These are phyloP conservation scores for Asarcornis scutulata DNA, from an alignment of 2,113 vertebrate genomes.

Conservation along the genomic window DNA sequence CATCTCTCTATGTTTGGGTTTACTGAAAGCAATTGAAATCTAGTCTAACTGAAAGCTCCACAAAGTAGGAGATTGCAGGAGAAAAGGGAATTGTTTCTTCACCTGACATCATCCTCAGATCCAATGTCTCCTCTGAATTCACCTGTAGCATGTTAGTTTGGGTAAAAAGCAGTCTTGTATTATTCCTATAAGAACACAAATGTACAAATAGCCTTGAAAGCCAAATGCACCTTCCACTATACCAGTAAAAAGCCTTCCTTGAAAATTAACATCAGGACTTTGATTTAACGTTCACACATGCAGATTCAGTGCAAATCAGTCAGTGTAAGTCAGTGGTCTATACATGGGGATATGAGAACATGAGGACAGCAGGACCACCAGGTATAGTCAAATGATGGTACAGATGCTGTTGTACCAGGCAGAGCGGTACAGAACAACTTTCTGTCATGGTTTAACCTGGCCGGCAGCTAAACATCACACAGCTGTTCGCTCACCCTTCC, in stretches of 20 bases:
- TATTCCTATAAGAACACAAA: background rate
- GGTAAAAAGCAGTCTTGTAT: background rate
- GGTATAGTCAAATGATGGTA: background rate
- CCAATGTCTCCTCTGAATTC: background rate
- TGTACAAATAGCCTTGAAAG: background rate
- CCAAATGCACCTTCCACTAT: background rate
- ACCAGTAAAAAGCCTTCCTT: background rate
- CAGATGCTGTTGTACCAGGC: background rate
- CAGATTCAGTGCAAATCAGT: background rate
- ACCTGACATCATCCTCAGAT: background rate
- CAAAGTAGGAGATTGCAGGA: background rate
- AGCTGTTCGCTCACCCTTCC: too few species aligned
- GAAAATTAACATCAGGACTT: background rate
- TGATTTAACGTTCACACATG: background rate
- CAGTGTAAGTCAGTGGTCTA: background rate
- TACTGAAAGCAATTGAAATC: background rate
- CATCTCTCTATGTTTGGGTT: background rate
- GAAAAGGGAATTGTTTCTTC: background rate
- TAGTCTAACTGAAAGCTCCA: background rate
- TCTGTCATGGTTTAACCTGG: too few species aligned
- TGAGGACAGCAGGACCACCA: background rate
- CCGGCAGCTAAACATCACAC: too few species aligned
- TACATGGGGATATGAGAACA: background rate
- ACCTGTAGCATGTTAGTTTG: background rate
- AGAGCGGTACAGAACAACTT: background rate